Conservation (phyloP, 1,140 invertebrate genomes). For the Stratiolaelaps scimitus region DNA sequence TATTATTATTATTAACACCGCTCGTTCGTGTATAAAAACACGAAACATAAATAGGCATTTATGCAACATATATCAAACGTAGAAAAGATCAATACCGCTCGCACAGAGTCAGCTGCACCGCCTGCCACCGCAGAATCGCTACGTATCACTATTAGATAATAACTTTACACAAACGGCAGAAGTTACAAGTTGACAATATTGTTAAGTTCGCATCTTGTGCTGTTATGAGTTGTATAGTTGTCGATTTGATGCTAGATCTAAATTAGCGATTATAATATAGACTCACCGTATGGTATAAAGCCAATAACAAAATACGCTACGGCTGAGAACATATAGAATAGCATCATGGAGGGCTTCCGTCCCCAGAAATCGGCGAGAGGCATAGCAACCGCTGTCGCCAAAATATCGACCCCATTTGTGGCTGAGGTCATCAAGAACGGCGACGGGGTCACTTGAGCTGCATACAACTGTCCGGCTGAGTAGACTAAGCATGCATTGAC, state of each 20-base stretch:
- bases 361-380: conserved; percentile 8
- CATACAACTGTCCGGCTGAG: conserved; percentile 16
- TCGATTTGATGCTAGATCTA: too few species aligned
- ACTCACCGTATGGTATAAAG: neutral
- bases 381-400: conserved; percentile 24
- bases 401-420: conserved; percentile 17
- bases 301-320: conserved; percentile 10
- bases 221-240: too few species aligned
- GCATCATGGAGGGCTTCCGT: conserved; percentile 8
- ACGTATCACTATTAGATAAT: too few species aligned
- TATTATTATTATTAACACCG: too few species aligned
- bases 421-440: conserved; percentile 23
- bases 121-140: too few species aligned
- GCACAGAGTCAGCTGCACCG: too few species aligned
- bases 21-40: too few species aligned
- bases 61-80: too few species aligned
- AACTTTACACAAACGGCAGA: too few species aligned
- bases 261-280: too few species aligned
- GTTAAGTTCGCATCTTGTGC: neutral
- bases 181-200: neutral
- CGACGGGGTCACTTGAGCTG: conserved; percentile 11
- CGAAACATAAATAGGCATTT: too few species aligned
- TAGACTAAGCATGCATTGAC: conserved; percentile 20
- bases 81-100: too few species aligned
- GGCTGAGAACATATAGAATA: conserved; percentile 10